Base-by-base conservation (phyloP, 1,140 invertebrate species). In the Littorina saxatilis region DNA sequence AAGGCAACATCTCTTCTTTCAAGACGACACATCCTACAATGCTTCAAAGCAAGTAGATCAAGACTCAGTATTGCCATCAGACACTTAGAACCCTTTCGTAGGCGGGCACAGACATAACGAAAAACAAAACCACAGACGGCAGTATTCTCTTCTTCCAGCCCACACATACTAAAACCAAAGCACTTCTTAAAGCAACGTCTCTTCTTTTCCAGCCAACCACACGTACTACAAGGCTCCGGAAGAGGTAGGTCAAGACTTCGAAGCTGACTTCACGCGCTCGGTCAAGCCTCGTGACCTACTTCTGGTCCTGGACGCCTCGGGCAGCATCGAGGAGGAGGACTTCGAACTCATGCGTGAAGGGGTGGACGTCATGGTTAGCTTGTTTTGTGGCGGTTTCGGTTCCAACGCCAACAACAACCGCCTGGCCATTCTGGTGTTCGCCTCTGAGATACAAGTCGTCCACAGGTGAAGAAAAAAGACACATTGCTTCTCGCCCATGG, bases 381-480 rank as follows among this genome's bases (percentile, higher is more conserved):
- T 82, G n/a, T 82, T 82, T 35, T 82, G 80, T 55, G 80, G 80
- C 11, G 80, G 80, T 13, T 82, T 82, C 52, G 80, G 80, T 29
- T 29, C 73, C 11, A 39, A 39, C 15, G 32, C 58, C 9, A 47
- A 35, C 40, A 82, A 82, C 61, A 82, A 82, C 80, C 80, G 80
- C 7, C 55, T 82, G 17, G 80, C 80, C 40, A 76, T 82, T 9
- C 39, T 82, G 37, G 37, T 76, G 80, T 82, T 76, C 70, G 80
- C 80, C 17, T 76, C 68, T 5, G 35, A 82, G 20, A 68, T 82
- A 17, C 37, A 58, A 5, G 37, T 82, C 23, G 37, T 82, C 39
- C 37, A 73, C 40, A 40, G 70, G 70, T 73, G 13, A n/a, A n/a
- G n/a, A n/a, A n/a, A n/a, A n/a, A n/a, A 23, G 58, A 27, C n/a